These are phyloP conservation scores for Discoglossus pictus DNA, from an alignment of 2,797 vertebrate genomes.

Conservation along the genomic window DNA sequence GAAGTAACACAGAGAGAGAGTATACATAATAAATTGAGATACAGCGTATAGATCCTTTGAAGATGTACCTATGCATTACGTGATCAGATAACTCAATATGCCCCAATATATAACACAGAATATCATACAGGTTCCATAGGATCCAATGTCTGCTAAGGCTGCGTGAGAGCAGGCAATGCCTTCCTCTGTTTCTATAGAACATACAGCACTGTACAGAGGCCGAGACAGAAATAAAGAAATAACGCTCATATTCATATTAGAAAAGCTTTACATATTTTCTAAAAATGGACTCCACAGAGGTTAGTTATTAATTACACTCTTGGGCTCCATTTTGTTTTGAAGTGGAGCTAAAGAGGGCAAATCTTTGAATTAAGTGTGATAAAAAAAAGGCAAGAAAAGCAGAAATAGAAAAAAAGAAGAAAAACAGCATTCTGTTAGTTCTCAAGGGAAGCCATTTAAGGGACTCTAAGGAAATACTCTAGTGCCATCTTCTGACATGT, in stretches of 20 bases:
- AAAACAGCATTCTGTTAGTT: conserved; percentile 14
- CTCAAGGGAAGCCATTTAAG: neutral
- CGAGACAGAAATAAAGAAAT: conserved; percentile 16
- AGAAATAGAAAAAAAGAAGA: conserved; percentile 23
- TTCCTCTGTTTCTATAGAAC: neutral
- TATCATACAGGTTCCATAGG: no score
- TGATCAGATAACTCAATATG: no score
- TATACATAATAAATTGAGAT: no score
- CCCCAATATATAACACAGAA: no score
- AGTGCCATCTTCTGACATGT: conserved; percentile 34
- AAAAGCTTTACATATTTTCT: conserved; percentile 30
- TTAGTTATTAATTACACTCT: conserved; percentile 46
- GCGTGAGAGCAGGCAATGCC: neutral
- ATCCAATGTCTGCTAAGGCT: no score
- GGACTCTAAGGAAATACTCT: conserved; percentile 11
- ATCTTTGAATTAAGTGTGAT: conserved; percentile 40
- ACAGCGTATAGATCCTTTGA: no score
- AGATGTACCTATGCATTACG: no score
- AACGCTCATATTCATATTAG: neutral
- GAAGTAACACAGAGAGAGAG: no score
- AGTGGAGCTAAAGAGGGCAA: conserved; percentile 46
- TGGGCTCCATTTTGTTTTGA: conserved; percentile 49
- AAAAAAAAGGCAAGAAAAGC: conserved; percentile 43
- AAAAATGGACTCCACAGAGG: conserved; percentile 32
- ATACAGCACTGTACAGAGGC: neutral